Percentiles rank a stretch among this genome's conserved stretches.
These are phyloP conservation scores for Xiphydria camelus DNA, from an alignment of 2,888 invertebrate genomes.

Conservation along the genomic window DNA sequence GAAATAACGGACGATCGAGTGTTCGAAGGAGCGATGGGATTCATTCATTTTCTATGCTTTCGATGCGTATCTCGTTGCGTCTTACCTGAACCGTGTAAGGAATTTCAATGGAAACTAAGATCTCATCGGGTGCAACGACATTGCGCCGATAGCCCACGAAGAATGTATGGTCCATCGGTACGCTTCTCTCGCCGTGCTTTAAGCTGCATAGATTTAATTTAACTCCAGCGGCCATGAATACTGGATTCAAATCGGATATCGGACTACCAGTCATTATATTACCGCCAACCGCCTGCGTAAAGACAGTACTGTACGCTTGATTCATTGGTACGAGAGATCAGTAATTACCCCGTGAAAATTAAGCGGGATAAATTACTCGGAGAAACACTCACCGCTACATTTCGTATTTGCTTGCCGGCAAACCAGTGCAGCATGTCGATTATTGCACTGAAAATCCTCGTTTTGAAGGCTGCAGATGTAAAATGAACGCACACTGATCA, in stretches of 20 bases:
- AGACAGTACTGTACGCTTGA: no score
- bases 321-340: neutral
- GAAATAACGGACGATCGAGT: constrained; percentile 9
- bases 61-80: no score
- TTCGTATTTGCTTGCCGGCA: constrained; percentile 93
- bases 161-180: constrained; percentile 76
- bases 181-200: constrained; percentile 61
- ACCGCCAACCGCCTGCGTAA: constrained; percentile 75
- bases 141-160: constrained; percentile 87
- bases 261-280: constrained; percentile 96
- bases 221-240: constrained; percentile 79
- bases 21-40: no score
- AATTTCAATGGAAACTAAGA: constrained; percentile 78
- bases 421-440: constrained; percentile 91
- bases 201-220: constrained; percentile 67
- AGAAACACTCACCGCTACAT: constrained; percentile 78
- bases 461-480: constrained; percentile 59
- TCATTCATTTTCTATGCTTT: no score
- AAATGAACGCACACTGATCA: neutral
- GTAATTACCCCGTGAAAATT: neutral
- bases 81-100: constrained; percentile 68
- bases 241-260: constrained; percentile 93
- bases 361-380: no score
- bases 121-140: constrained; percentile 72
- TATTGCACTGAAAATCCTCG: constrained; percentile 69